Evolutionary conservation across 2,113 vertebrate species (phyloP).

Genomic region (Picathartes gymnocephalus): DNA sequence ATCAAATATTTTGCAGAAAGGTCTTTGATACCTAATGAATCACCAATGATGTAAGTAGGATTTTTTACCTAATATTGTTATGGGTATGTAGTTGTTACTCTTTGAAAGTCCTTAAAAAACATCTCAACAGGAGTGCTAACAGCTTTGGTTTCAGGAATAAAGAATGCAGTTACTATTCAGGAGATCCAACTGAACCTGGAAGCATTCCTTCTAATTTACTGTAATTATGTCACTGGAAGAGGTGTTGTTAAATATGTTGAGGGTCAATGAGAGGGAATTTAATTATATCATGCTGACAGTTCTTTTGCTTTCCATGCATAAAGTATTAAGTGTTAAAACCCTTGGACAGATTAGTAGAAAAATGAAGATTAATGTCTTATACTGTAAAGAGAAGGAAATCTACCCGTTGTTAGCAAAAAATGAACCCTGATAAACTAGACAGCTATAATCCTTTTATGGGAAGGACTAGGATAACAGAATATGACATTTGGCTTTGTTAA

Average conservation of each 20-base stretch:
- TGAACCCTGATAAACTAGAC: neutral
- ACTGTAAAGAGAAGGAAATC: neutral
- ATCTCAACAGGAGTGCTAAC: neutral
- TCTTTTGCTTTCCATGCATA: neutral
- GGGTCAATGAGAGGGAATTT: neutral
- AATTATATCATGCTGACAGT: conserved; percentile 19
- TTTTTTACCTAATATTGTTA: neutral
- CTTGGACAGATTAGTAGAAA: neutral
- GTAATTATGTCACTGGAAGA: conserved; percentile 5
- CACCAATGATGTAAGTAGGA: neutral
- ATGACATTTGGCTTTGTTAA: conserved; percentile 5
- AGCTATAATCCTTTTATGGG: neutral
- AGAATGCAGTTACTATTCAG: neutral
- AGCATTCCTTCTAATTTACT: neutral
- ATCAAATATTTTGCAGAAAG: neutral
- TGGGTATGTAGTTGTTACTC: neutral
- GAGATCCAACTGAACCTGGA: neutral
- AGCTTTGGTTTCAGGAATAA: neutral
- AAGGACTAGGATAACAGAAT: neutral
- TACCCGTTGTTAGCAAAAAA: neutral
- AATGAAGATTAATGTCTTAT: conserved; percentile 22
- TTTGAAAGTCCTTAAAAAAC: neutral
- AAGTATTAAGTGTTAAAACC: conserved; percentile 19
- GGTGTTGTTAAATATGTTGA: neutral
- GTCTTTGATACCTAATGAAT: neutral